phyloP scores from a whole-genome alignment of 1,140 invertebrate genomes.

The Nymphalis io region DNA sequence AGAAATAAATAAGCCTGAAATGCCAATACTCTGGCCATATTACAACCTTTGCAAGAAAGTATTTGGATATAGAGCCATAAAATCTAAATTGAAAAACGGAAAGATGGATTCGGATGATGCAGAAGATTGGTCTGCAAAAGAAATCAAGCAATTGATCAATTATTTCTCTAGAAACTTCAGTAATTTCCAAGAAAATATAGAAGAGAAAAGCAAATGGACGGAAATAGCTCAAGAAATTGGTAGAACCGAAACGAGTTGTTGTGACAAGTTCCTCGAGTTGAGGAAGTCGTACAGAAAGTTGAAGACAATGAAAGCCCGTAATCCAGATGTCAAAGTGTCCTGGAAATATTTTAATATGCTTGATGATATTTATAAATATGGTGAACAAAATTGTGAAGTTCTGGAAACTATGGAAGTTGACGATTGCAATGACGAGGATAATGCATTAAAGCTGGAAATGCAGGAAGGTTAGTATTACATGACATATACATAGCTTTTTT shows the following conservation, averaged over 20 bases:
- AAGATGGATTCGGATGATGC: constrained; percentile 55
- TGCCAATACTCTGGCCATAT: constrained; percentile 72
- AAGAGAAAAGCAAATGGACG: constrained; percentile 49
- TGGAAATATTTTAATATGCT: constrained; percentile 73
- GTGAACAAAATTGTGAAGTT: constrained; percentile 28
- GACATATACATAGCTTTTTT: background rate
- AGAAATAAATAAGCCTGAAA: constrained; percentile 69
- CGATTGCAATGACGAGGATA: constrained; percentile 11
- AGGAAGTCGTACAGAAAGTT: constrained; percentile 69
- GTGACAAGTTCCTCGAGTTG: constrained; percentile 68
- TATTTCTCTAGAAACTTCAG: constrained; percentile 53
- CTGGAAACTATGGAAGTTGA: constrained; percentile 35
- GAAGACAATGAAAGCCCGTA: constrained; percentile 62
- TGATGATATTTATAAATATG: constrained; percentile 58
- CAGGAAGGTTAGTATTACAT: constrained; percentile 51
- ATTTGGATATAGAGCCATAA: constrained; percentile 69
- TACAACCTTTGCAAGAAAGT: constrained; percentile 73
- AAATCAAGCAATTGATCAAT: constrained; percentile 64
- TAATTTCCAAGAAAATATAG: constrained; percentile 46
- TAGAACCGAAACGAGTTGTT: constrained; percentile 50
- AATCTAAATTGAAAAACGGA: constrained; percentile 60
- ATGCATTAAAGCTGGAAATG: constrained; percentile 42
- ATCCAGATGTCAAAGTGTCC: constrained; percentile 62
- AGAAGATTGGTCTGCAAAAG: constrained; percentile 66
- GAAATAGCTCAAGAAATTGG: constrained; percentile 47